A percentile compares a stretch with the other conserved stretches of the same genome.
These are phyloP conservation scores for Pammene aurita DNA, from an alignment of 2,888 invertebrate species.

Conservation along the genomic window DNA sequence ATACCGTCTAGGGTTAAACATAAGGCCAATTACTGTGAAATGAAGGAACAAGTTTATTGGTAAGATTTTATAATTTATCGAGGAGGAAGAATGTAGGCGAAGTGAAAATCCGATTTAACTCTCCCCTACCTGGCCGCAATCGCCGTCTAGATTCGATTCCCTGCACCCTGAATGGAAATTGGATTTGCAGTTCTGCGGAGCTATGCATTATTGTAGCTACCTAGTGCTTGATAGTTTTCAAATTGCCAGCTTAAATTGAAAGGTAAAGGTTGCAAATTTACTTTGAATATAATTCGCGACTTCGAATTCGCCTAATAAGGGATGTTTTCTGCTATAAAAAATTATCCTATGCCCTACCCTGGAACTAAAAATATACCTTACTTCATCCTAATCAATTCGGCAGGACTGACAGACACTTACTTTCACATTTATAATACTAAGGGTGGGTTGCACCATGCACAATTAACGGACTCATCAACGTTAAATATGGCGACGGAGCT, in stretches of 20 bases:
- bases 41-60: constrained; percentile 44
- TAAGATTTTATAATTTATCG: constrained; percentile 54
- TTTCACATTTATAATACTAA: no score
- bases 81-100: constrained; percentile 56
- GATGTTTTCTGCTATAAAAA: no score
- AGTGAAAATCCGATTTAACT: constrained; percentile 74
- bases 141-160: constrained; percentile 73
- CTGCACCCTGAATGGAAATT: constrained; percentile 71
- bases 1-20: not conserved
- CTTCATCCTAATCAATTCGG: no score
- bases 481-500: no score
- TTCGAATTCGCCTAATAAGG: no score
- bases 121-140: constrained; percentile 74
- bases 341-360: no score
- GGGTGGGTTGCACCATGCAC: no score
- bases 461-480: no score
- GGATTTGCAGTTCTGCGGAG: constrained; percentile 72
- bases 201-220: constrained; percentile 64
- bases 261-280: constrained; percentile 5
- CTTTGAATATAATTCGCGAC: no score
- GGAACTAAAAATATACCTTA: no score
- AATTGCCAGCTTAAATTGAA: constrained; percentile 54
- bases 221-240: constrained; percentile 58
- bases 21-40: constrained; percentile 21
- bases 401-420: no score